Evolutionary conservation across 1,140 invertebrate species (phyloP), one percentile per base, ranked within the genome.

Genomic region (Drosophila melanica): DNA sequence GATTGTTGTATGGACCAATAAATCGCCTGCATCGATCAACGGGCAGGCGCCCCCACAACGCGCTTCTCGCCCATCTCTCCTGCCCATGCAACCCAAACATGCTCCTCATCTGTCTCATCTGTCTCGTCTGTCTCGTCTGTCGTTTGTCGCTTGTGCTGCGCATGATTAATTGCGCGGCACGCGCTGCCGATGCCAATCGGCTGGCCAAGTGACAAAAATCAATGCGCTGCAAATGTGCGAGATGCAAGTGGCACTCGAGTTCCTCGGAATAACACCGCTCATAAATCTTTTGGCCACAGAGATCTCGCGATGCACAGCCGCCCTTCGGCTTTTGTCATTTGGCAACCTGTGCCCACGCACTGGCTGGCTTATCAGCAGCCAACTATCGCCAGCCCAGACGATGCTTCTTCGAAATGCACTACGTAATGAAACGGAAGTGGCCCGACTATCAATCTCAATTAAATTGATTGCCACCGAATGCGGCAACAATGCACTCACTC

Each of bases 391-490:
- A 33, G 27, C 3, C 50, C 10, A 58, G 67, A 48, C 67, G 53
- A 70, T 64, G 71, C 77, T 86, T 86, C 77, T 75, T 64, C 53
- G 77, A 77, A 77, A 77, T 86, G 81, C 64, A 77, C 67, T 73
- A 51, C 62, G 69, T 67, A 76, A 57, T 76, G 74, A 53, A 85
- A 86, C 81, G 81, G 81, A 85, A 85, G 81, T 85, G 59, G 81
- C 39, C 63, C 63, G 57, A 70, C 81, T 73, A 85, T 85, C 81
- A 85, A 85, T 85, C 81, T 85, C 81, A 85, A 85, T 85, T 85
- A 85, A 85, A 85, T 68, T 85, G 81, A 84, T 79, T 63, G 81
- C 77, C 76, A 73, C 57, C 47, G 68, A 27, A 68, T 44, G 42
- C 54, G 18, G 42, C 57, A 33, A 10, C 20, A 27, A 44, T 35